Conservation (phyloP, 2,888 invertebrate species). For the Empis stercorea region DNA sequence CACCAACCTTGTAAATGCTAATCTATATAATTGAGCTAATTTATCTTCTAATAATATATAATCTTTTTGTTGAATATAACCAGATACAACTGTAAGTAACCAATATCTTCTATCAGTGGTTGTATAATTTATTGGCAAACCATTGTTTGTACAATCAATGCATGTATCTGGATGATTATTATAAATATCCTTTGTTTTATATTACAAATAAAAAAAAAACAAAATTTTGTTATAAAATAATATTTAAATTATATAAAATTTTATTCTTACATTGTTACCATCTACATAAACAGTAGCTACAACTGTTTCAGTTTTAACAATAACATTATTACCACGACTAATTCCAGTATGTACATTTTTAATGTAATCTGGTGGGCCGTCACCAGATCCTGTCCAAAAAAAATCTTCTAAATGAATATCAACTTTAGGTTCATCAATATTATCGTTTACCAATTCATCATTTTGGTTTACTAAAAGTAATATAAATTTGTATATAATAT, state of each 20-base stretch:
- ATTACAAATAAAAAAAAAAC: background rate
- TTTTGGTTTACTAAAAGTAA: background rate
- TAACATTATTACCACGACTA: constrained; percentile 39
- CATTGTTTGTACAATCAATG: constrained; percentile 20
- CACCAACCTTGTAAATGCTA: constrained; percentile 63
- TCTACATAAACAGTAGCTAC: constrained; percentile 58
- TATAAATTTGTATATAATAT: too few species aligned
- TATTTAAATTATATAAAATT: background rate
- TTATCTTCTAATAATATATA: constrained; percentile 57
- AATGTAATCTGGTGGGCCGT: constrained; percentile 49
- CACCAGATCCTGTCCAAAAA: constrained; percentile 81
- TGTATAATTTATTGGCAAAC: constrained; percentile 27
- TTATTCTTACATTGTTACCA: constrained; percentile 29
- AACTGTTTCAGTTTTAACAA: constrained; percentile 54
- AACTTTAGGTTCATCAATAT: constrained; percentile 18
- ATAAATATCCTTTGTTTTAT: constrained; percentile 3
- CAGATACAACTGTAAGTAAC: constrained; percentile 63
- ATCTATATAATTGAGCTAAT: constrained; percentile 63
- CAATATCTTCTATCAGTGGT: constrained; percentile 60
- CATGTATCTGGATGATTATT: constrained; percentile 14
- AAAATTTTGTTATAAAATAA: background rate
- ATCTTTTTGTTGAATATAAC: constrained; percentile 38
- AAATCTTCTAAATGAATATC: constrained; percentile 58
- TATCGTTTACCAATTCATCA: background rate
- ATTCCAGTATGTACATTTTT: constrained; percentile 39